Evolutionary conservation across 1,140 invertebrate species (phyloP), one percentile per base, ranked within the genome.

Genomic region (Coptotermes formosanus): DNA sequence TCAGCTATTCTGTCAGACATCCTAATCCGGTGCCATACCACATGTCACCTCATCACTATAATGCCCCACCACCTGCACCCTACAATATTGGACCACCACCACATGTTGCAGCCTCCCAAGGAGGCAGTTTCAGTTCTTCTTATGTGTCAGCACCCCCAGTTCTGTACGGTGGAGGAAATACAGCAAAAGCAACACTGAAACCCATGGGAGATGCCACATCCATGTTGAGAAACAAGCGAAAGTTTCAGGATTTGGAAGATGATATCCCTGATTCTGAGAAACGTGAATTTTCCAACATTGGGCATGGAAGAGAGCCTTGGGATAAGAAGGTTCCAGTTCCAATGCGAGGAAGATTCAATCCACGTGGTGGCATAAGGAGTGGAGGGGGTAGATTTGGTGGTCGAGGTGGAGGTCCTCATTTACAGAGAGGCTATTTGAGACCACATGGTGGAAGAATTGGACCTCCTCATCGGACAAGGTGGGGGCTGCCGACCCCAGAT

Each of bases 291-390:
- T 52, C 83, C 19, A 43, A 21, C 11, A 44, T 38, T n/a, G 45
- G 83, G 14, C 45, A 75, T 8, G n/a, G 45, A 30, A 84, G 83
- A 52, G 83, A 84, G 59, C 16, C 83, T 11, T 84, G 83, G 83
- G 83, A 84, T 52, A 84, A 52, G n/a, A 84, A 84, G 52, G 45
- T 84, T 45, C 83, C 83, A n/a, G 32, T 84, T n/a, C 83, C 83
- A 11, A 45, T 84, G 45, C 83, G 83, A 52, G 83, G 83, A n/a
- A 25, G 83, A 84, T 84, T 52, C 19, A 84, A 25, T 55, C 25
- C 44, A 52, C 45, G 83, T 25, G 83, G 83, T 25, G n/a, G 83
- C n/a, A 75, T 75, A 11, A 75, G 64, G 64, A 14, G 64, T n/a
- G 64, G 64, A 75, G 64, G 64, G 25, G n/a, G 64, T 75, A 75